Conservation (phyloP, 2,888 invertebrate species). For the Diarsia rubi region DNA sequence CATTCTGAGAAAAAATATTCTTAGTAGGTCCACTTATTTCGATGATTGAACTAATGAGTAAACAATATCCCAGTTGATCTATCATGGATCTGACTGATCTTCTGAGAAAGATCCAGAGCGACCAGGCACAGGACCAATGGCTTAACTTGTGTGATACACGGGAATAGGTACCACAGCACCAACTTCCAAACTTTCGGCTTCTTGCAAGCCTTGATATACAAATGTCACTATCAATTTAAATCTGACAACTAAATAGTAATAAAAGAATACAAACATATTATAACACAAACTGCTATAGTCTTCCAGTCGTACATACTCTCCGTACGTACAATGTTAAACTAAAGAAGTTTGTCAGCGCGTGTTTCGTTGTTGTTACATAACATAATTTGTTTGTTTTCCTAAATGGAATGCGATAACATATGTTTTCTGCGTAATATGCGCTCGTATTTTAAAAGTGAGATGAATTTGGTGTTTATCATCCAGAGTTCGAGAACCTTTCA, state of each 20-base stretch:
- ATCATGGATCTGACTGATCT: too few species aligned
- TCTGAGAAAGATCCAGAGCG: neutral
- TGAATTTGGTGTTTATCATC: neutral
- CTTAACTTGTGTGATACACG: neutral
- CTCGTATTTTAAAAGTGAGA: neutral
- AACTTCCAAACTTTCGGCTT: neutral
- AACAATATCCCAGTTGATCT: too few species aligned
- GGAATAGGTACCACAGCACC: neutral
- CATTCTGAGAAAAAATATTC: too few species aligned
- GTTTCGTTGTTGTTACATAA: neutral
- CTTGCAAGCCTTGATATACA: neutral
- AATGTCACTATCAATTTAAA: neutral
- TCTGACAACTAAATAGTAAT: neutral
- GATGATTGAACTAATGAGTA: too few species aligned
- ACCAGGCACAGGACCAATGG: neutral
- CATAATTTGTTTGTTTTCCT: conserved; percentile 46
- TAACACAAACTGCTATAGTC: conserved; percentile 24
- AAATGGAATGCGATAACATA: conserved; percentile 48
- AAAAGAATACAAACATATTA: conserved; percentile 44
- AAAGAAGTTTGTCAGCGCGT: conserved; percentile 3
- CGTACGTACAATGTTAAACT: conserved; percentile 31
- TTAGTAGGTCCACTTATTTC: too few species aligned
- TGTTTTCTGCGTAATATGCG: conserved; percentile 13
- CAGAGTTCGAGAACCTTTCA: neutral
- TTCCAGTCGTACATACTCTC: conserved; percentile 49